Percentiles rank a stretch among this genome's conserved stretches.
phyloP scores from a whole-genome alignment of 2,113 vertebrate species.

The Erythrolamprus reginae region DNA sequence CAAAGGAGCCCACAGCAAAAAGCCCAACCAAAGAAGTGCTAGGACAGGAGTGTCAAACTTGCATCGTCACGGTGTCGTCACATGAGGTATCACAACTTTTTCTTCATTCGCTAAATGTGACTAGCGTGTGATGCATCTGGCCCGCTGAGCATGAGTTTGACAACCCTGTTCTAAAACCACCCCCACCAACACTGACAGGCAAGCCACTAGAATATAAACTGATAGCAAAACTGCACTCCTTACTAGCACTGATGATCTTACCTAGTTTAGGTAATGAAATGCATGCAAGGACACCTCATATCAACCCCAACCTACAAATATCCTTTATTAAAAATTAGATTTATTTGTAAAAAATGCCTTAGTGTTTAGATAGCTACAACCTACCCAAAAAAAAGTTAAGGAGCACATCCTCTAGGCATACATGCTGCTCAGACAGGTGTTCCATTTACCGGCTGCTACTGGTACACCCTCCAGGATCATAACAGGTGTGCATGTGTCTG shows the following conservation, averaged over 20 bases:
- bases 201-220: background rate
- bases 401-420: background rate
- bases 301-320: background rate
- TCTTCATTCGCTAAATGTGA: too few relatives aligned
- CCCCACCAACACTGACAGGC: background rate
- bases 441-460: too few relatives aligned
- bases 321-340: background rate
- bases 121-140: too few relatives aligned
- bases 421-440: too few relatives aligned
- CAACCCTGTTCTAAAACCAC: background rate
- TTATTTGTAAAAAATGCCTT: background rate
- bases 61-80: too few relatives aligned
- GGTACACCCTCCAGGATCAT: too few relatives aligned
- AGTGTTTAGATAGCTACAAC: background rate
- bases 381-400: background rate
- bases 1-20: background rate
- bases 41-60: too few relatives aligned
- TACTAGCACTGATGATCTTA: background rate
- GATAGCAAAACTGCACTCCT: background rate
- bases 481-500: too few relatives aligned
- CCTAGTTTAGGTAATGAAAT: background rate
- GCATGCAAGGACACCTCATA: background rate
- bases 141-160: too few relatives aligned
- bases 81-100: too few relatives aligned
- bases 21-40: background rate